A percentile compares a stretch with the other conserved stretches of the same genome.
Evolutionary conservation across 2,888 invertebrate genomes (phyloP).

Genomic region (Cabera pusaria): DNA sequence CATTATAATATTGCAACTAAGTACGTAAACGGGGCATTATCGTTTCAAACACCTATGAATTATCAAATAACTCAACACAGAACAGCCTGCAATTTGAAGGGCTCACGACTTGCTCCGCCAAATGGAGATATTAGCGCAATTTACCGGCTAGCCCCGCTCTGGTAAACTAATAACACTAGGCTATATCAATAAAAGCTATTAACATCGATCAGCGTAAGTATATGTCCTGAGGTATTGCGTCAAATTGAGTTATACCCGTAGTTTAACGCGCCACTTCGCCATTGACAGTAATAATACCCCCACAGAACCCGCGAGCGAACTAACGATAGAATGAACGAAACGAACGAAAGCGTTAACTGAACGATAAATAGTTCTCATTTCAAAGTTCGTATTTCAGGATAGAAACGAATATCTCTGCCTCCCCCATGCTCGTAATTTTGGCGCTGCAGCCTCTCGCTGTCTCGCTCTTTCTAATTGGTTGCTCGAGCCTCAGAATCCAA

Average conservation of each 20-base stretch:
- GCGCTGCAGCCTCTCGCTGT: conserved; percentile 26
- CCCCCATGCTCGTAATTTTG: conserved; percentile 32
- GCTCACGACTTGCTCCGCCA: conserved; percentile 50
- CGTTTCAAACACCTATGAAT: conserved; percentile 40
- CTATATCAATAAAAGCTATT: conserved; percentile 81
- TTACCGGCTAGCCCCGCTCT: conserved; percentile 44
- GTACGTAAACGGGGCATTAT: conserved; percentile 28
- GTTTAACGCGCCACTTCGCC: conserved; percentile 46
- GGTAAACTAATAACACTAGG: conserved; percentile 65
- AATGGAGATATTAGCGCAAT: conserved; percentile 69
- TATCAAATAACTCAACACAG: conserved; percentile 68
- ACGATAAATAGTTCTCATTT: conserved; percentile 24
- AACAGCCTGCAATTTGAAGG: conserved; percentile 64
- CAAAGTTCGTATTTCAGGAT: conserved; percentile 13
- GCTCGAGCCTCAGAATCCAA: conserved; percentile 69
- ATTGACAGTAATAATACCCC: conserved; percentile 57
- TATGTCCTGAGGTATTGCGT: conserved; percentile 63
- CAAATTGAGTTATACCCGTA: conserved; percentile 62
- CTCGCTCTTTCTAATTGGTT: conserved; percentile 70
- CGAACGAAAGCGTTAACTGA: conserved; percentile 16
- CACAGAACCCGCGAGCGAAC: conserved; percentile 27
- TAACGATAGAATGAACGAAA: conserved; percentile 23
- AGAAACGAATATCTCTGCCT: conserved; percentile 15
- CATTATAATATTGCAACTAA: conserved; percentile 9
- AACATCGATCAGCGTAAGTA: conserved; percentile 75